Evolutionary conservation across 2,797 vertebrate genomes (phyloP).

Genomic region (Microctenopoma stevenorrisi): DNA sequence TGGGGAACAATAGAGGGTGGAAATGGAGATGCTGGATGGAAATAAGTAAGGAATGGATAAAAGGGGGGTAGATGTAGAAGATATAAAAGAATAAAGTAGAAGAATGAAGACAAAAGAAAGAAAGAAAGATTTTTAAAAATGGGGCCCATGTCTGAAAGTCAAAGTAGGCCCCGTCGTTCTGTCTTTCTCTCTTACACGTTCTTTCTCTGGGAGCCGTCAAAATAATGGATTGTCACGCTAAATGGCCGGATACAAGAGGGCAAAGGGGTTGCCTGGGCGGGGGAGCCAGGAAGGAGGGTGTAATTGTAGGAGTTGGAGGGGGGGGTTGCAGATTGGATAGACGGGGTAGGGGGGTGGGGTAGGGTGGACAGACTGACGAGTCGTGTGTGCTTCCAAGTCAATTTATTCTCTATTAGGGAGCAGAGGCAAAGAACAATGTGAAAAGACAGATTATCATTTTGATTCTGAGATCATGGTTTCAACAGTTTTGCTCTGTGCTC

Average conservation of each 20-base stretch:
- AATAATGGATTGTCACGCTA: conserved; percentile 81
- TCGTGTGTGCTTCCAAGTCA: conserved; percentile 64
- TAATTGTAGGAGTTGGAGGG: conserved; percentile 64
- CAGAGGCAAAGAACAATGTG: conserved; percentile 53
- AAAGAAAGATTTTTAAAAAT: conserved; percentile 1
- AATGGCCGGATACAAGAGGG: conserved; percentile 79
- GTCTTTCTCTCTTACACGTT: conserved; percentile 53
- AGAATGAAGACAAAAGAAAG: not conserved
- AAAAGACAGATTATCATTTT: conserved; percentile 44
- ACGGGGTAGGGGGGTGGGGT: conserved; percentile 12
- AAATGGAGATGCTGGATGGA: conserved; percentile 5
- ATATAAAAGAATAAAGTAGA: not conserved
- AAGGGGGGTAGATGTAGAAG: not conserved
- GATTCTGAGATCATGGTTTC: conserved; percentile 45
- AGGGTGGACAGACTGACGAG: conserved; percentile 58
- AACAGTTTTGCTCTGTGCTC: conserved; percentile 26
- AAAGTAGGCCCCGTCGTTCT: conserved; percentile 54
- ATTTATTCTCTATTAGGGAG: conserved; percentile 73
- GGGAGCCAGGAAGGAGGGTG: conserved; percentile 51
- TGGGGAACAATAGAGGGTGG: not conserved
- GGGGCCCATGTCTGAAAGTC: conserved; percentile 64
- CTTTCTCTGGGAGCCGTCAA: conserved; percentile 70
- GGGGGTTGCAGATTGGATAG: conserved; percentile 53
- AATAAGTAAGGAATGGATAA: conserved; percentile 7
- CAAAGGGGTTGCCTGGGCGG: conserved; percentile 64